Conservation (phyloP, 2,113 vertebrate genomes). For the Istiophorus platypterus region DNA sequence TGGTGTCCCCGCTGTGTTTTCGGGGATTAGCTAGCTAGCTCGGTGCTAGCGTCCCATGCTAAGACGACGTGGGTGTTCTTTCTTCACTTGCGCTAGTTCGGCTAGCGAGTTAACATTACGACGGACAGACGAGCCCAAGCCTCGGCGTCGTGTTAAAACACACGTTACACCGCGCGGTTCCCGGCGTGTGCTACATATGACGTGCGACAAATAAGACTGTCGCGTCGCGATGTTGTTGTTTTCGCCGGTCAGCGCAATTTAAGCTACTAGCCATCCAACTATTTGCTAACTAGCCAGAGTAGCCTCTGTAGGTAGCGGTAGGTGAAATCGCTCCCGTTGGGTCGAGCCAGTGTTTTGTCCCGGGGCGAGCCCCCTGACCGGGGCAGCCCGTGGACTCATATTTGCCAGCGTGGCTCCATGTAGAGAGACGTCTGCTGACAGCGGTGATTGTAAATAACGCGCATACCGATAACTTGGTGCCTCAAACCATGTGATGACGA, state of each 20-base stretch:
- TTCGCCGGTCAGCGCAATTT: slow-evolving; percentile 28
- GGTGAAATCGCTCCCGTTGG: slow-evolving; percentile 21
- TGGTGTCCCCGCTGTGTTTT: slow-evolving; percentile 71
- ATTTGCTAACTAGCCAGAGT: slow-evolving; percentile 25
- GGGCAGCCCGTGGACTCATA: neutral
- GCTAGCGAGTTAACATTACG: slow-evolving; percentile 27
- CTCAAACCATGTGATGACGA: slow-evolving; percentile 52
- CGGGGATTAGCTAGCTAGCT: slow-evolving; percentile 75
- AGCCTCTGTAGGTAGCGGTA: slow-evolving; percentile 13
- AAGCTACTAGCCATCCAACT: slow-evolving; percentile 23
- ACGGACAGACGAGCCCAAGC: neutral
- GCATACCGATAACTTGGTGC: slow-evolving; percentile 17
- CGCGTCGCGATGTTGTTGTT: slow-evolving; percentile 34
- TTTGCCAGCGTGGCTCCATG: neutral
- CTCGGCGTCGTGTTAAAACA: neutral
- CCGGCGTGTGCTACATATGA: neutral
- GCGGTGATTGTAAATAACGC: slow-evolving; percentile 16
- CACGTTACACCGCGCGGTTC: rapidly evolving
- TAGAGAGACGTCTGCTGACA: neutral
- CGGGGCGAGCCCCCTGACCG: neutral
- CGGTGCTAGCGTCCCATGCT: slow-evolving; percentile 65
- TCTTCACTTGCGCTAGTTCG: slow-evolving; percentile 58
- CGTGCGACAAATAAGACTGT: neutral
- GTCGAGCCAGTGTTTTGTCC: neutral
- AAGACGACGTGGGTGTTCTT: slow-evolving; percentile 79